Evolutionary conservation across 2,797 vertebrate species (phyloP).

Genomic region (Kryptopterus vitreolus): DNA sequence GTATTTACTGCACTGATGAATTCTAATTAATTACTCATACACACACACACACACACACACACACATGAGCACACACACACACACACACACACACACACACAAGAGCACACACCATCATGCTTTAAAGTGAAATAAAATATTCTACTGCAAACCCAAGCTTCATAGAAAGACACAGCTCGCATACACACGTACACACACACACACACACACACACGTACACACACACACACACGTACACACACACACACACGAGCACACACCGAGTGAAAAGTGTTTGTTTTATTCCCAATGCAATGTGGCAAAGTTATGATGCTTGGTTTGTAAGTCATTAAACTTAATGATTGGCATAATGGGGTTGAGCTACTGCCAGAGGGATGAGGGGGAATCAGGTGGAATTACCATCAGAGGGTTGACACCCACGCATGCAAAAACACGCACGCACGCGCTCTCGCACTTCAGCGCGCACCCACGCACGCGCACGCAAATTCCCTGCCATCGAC

Average conservation of each 20-base stretch:
- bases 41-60: too few species aligned
- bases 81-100: too few species aligned
- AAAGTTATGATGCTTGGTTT: constrained; percentile 56
- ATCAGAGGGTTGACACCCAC: constrained; percentile 59
- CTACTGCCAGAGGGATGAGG: constrained; percentile 66
- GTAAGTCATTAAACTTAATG: constrained; percentile 71
- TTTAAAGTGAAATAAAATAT: constrained; percentile 9
- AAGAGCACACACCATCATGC: not conserved
- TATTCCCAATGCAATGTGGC: constrained; percentile 33
- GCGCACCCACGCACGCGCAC: constrained; percentile 1
- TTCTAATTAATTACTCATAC: constrained; percentile 29
- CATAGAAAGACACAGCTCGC: not conserved
- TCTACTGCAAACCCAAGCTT: constrained; percentile 11
- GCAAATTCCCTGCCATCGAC: constrained; percentile 21
- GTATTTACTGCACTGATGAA: constrained; percentile 20
- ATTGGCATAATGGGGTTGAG: constrained; percentile 82
- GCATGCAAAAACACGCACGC: constrained; percentile 26
- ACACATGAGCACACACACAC: too few species aligned
- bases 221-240: constrained; percentile 18
- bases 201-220: not conserved
- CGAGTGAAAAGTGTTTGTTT: constrained; percentile 31
- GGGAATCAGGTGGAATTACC: constrained; percentile 73
- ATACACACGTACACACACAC: not conserved
- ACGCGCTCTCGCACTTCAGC: too few species aligned
- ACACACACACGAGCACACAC: constrained; percentile 17